These are phyloP conservation scores for Lasioglossum calceatum DNA, from an alignment of 2,888 invertebrate species.

Conservation along the genomic window DNA sequence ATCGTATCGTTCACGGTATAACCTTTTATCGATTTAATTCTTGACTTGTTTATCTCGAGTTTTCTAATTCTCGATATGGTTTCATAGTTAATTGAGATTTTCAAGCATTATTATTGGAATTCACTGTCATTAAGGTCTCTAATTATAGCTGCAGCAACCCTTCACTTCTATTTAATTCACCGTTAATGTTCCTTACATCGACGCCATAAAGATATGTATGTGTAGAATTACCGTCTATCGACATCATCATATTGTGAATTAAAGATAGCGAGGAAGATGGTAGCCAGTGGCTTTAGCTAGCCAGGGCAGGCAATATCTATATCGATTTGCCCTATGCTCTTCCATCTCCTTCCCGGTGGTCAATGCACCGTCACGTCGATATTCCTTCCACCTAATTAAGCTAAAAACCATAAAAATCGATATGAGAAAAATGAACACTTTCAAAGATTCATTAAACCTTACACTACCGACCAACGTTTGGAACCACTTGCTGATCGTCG, in stretches of 20 bases:
- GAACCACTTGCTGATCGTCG: neutral
- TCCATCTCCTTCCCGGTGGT: conserved; percentile 1
- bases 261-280: conserved; percentile 34
- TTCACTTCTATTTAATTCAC: neutral
- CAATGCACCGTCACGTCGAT: neutral
- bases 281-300: conserved; percentile 25
- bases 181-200: neutral
- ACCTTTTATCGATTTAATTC: neutral
- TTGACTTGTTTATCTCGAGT: neutral
- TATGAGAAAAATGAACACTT: neutral
- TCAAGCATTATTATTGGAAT: neutral
- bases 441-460: neutral
- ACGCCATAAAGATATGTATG: neutral
- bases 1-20: too few species aligned
- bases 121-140: neutral
- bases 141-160: neutral
- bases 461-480: neutral
- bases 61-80: neutral
- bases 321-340: conserved; percentile 28
- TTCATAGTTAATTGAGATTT: neutral
- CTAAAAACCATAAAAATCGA: neutral
- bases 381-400: neutral
- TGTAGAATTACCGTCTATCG: neutral
- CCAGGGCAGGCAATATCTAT: conserved; percentile 22
- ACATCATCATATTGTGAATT: neutral